Base-by-base conservation (phyloP, 1,140 invertebrate genomes). In the Hyposmocoma kahamanoa region DNA sequence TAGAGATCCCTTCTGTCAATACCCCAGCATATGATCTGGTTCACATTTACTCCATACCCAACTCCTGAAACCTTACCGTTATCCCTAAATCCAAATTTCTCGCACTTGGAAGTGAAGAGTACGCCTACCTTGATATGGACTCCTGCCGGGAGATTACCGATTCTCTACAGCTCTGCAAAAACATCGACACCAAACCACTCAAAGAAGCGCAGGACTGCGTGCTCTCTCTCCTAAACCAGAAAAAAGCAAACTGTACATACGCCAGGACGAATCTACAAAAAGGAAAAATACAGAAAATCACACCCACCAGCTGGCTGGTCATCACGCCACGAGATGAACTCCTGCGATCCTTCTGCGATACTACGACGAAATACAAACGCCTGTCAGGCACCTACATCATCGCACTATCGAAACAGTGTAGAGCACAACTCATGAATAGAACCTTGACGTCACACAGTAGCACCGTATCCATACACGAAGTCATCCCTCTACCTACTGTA, bases 11-110 rank as follows among this genome's bases (percentile, higher is more conserved):
- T 6, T 41, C 38, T 11, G 20, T 41, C 2, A 15, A 22, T 19
- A 9, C 38, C 3, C 10, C 20, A 21, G 10, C 20, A 5, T 41
- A 41, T 41, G 19, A 41, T 10, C 20, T 21, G 1, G 22, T 41
- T 13, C 38, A 41, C 15, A 9, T 41, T 20, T 41, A 41, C 13
- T 41, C 38, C 18, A 41, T 41, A n/a, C 38, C 38, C 4, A 21
- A 41, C 19, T 20, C 20, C 6, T 20, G 22, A 41, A 41, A 41
- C 13, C 9, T 41, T 11, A 41, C 38, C 3, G 22, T 41, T 20
- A 41, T 41, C 22, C 38, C 38, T 41, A 41, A 41, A 21, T 41
- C 38, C 38, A 41, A 41, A 41, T 41, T 13, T 20, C 38, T 41
- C 11, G 18, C 15, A 41, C 38, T 41, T 41, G 38, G 38, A 13